Conservation (phyloP, 2,797 vertebrate species). For the Rhyacichthys aspro region DNA sequence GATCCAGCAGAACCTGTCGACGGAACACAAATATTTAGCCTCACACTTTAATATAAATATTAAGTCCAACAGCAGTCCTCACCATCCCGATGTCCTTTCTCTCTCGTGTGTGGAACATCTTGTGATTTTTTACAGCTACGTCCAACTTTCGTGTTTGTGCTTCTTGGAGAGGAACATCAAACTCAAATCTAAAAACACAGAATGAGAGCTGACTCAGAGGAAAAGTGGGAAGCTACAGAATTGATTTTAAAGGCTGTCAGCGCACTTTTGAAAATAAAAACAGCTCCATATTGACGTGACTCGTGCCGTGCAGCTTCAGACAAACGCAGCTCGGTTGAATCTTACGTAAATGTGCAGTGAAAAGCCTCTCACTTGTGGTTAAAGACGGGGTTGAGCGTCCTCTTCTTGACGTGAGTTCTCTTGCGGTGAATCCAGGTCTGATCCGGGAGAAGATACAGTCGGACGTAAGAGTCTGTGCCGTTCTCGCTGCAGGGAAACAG, state of each 20-base stretch:
- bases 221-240: too few species aligned
- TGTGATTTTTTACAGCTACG: constrained; percentile 91
- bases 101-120: constrained; percentile 85
- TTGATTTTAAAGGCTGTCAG: too few species aligned
- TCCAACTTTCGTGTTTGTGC: constrained; percentile 86
- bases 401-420: constrained; percentile 89
- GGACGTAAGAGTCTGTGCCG: constrained; percentile 91
- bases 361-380: constrained; percentile 84
- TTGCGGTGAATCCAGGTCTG: constrained; percentile 88
- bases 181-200: constrained; percentile 86
- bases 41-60: neutral
- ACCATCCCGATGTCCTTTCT: constrained; percentile 94
- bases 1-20: constrained; percentile 86
- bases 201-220: neutral
- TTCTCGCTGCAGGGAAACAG: constrained; percentile 83
- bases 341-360: too few species aligned
- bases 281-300: too few species aligned
- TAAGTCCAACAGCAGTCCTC: neutral
- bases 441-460: constrained; percentile 93
- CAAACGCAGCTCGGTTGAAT: too few species aligned
- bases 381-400: constrained; percentile 86
- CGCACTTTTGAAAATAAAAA: too few species aligned
- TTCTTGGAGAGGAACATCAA: constrained; percentile 85
- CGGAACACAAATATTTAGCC: neutral
- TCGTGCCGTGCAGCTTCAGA: too few species aligned